A percentile compares a stretch with the other conserved stretches of the same genome.
Evolutionary conservation across 1,140 invertebrate species (phyloP).

Genomic region (Acromyrmex heyeri): DNA sequence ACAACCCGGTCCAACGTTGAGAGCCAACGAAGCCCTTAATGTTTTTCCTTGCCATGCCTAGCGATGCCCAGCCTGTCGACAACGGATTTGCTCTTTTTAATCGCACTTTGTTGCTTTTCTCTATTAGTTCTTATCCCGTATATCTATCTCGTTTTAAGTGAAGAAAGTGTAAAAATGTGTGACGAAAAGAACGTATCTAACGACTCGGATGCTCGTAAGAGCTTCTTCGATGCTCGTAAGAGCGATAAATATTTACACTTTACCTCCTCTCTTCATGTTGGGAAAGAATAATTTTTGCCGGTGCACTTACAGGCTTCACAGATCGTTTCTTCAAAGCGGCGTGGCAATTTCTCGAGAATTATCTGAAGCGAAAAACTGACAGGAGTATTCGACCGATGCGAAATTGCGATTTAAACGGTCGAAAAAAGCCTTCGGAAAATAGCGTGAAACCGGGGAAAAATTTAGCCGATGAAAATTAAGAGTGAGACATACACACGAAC

Average conservation of each 20-base stretch:
- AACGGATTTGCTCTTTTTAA: slow-evolving; percentile 15
- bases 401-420: slow-evolving; percentile 42
- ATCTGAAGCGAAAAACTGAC: slow-evolving; percentile 29
- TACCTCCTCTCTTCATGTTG: neutral
- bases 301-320: neutral
- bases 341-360: slow-evolving; percentile 3
- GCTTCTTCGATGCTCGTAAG: slow-evolving; percentile 2
- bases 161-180: slow-evolving; percentile 32
- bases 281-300: slow-evolving; percentile 40
- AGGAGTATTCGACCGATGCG: neutral
- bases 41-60: slow-evolving; percentile 29
- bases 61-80: neutral
- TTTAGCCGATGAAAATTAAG: slow-evolving; percentile 16
- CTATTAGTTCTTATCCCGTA: neutral
- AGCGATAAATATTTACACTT: slow-evolving; percentile 43
- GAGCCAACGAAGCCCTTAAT: slow-evolving; percentile 43
- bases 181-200: slow-evolving; percentile 9
- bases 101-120: slow-evolving; percentile 1
- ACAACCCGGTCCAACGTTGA: neutral
- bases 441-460: slow-evolving; percentile 15
- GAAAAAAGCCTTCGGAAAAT: neutral
- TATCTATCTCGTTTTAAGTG: slow-evolving; percentile 11
- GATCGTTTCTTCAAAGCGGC: slow-evolving; percentile 16
- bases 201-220: neutral
- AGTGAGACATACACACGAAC: neutral